Evolutionary conservation across 2,888 invertebrate genomes (phyloP).

Genomic region (Drosophila monieri): DNA sequence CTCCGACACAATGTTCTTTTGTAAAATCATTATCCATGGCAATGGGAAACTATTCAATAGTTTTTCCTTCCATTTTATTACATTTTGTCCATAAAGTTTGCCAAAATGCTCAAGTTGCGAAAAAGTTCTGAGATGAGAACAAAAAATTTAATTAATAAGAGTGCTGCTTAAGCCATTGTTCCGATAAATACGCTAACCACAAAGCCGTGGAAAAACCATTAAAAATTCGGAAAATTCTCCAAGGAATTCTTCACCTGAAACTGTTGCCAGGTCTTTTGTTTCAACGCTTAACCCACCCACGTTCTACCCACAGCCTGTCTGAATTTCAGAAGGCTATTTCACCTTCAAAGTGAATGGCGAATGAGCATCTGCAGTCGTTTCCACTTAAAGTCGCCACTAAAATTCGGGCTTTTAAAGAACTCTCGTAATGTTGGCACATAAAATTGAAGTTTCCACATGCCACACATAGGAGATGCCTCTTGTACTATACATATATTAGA

Average conservation of each 20-base stretch:
- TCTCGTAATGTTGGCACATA: constrained; percentile 33
- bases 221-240: constrained; percentile 24
- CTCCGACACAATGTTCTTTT: not conserved
- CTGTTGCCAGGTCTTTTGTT: constrained; percentile 24
- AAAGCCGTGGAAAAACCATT: constrained; percentile 6
- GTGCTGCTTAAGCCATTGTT: constrained; percentile 30
- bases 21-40: not conserved
- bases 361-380: constrained; percentile 30
- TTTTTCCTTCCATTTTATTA: constrained; percentile 9
- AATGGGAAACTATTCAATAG: constrained; percentile 26
- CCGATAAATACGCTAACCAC: constrained; percentile 13
- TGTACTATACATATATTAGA: not conserved
- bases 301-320: not conserved
- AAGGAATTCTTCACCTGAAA: constrained; percentile 29
- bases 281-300: constrained; percentile 8
- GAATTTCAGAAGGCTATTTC: not conserved
- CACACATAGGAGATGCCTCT: constrained; percentile 12
- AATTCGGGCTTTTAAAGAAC: constrained; percentile 39
- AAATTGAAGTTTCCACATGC: constrained; percentile 17
- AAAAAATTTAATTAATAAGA: constrained; percentile 35
- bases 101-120: constrained; percentile 9
- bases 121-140: constrained; percentile 18
- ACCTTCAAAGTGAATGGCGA: constrained; percentile 25
- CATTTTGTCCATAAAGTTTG: constrained; percentile 23
- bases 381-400: constrained; percentile 38